Conservation (phyloP, 2,888 invertebrate species). For the Pachydiplax longipennis region DNA sequence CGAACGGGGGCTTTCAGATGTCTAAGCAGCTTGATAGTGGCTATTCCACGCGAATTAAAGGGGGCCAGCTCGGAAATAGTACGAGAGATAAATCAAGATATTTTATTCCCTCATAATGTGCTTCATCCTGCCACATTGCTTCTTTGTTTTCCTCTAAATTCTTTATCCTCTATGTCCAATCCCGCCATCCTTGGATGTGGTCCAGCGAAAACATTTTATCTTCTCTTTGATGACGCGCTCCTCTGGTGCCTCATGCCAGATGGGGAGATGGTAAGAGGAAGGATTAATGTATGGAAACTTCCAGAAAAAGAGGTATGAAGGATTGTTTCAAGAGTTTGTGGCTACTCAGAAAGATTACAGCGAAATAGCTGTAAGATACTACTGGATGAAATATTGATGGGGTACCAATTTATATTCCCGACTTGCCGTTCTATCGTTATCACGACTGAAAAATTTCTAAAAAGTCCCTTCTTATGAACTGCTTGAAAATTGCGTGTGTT, state of each 20-base stretch:
- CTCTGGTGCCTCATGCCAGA: not conserved
- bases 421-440: too few species aligned
- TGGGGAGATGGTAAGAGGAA: not conserved
- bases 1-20: too few species aligned
- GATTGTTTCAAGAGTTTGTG: not conserved
- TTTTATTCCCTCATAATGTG: not conserved
- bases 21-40: too few species aligned
- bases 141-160: not conserved
- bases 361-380: too few species aligned
- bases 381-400: too few species aligned
- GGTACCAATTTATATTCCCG: too few species aligned
- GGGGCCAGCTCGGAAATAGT: not conserved
- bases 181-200: constrained; percentile 8
- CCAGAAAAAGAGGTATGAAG: not conserved
- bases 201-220: constrained; percentile 35
- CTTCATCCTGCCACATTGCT: not conserved
- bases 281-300: too few species aligned
- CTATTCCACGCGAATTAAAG: too few species aligned
- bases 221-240: not conserved
- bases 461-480: too few species aligned
- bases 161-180: not conserved
- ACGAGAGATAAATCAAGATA: not conserved
- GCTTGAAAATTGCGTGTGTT: too few species aligned
- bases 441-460: too few species aligned
- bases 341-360: too few species aligned